phyloP scores from a whole-genome alignment of 2,888 invertebrate species.

The Ganaspis brasiliensis region DNA sequence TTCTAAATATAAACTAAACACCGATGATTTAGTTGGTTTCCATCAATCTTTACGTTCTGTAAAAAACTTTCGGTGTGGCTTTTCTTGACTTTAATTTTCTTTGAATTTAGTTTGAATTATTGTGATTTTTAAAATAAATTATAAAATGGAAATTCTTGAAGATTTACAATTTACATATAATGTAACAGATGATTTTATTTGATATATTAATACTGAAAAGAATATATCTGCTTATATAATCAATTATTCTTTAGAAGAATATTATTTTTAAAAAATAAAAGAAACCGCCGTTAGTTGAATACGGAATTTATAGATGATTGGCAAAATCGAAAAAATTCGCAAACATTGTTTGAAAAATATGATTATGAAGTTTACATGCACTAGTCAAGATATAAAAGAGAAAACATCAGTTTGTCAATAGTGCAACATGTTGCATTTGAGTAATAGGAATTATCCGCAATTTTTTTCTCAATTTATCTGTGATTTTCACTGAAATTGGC shows the following conservation, averaged over 20 bases:
- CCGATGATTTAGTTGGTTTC: no score
- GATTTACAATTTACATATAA: no score
- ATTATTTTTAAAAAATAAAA: background rate
- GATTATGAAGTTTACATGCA: slow-evolving; percentile 74
- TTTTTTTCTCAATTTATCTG: slow-evolving; percentile 47
- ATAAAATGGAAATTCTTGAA: no score
- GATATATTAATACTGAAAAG: no score
- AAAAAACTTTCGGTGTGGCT: slow-evolving; percentile 22
- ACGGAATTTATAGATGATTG: background rate
- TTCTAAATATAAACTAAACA: no score
- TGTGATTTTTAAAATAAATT: no score
- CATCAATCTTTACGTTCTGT: slow-evolving; percentile 32
- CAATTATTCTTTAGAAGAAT: background rate
- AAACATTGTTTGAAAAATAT: slow-evolving; percentile 63
- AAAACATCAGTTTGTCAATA: slow-evolving; percentile 66
- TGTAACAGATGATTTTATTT: no score
- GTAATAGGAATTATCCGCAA: slow-evolving; percentile 68
- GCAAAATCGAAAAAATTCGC: slow-evolving; percentile 41
- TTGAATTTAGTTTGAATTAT: no score
- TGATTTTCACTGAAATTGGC: no score
- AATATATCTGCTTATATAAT: no score
- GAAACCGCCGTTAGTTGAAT: slow-evolving; percentile 19
- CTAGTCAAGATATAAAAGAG: slow-evolving; percentile 71
- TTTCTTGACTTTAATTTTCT: no score
- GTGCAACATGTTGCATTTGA: slow-evolving; percentile 69